Evolutionary conservation across 2,113 vertebrate species (phyloP).

Genomic region (Ahaetulla prasina): DNA sequence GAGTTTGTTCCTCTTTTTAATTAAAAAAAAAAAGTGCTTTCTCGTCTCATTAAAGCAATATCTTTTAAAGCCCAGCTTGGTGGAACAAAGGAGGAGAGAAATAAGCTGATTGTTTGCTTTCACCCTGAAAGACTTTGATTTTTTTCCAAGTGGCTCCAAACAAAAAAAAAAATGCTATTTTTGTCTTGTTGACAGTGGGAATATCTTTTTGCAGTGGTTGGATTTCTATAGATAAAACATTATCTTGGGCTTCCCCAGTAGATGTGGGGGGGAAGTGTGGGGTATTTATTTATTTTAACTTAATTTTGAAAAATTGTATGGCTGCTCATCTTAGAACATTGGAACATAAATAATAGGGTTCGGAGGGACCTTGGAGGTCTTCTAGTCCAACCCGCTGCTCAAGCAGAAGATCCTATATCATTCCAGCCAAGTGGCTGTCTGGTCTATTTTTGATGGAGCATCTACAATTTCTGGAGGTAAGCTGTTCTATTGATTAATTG

Average conservation of each 20-base stretch:
- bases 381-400: not conserved
- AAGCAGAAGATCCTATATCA: not conserved
- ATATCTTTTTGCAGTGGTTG: not conserved
- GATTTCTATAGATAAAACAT: not conserved
- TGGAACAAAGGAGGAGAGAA: not conserved
- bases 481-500: too few species aligned
- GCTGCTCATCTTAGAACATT: not conserved
- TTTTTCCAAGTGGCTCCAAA: not conserved
- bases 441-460: not conserved
- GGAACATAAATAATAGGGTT: not conserved
- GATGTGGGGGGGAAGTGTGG: too few species aligned
- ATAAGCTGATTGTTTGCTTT: not conserved
- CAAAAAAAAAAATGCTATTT: not conserved
- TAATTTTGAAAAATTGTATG: not conserved
- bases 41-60: slow-evolving; percentile 28
- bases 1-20: slow-evolving; percentile 50
- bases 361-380: not conserved
- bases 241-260: not conserved
- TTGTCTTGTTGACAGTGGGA: not conserved
- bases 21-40: slow-evolving; percentile 58
- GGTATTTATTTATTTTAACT: not conserved
- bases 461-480: not conserved
- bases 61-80: not conserved
- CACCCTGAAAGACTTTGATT: not conserved
- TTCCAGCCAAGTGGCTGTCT: not conserved